These are phyloP conservation scores for Eueremaeus valkanovi DNA, from an alignment of 2,888 invertebrate species.

Conservation along the genomic window DNA sequence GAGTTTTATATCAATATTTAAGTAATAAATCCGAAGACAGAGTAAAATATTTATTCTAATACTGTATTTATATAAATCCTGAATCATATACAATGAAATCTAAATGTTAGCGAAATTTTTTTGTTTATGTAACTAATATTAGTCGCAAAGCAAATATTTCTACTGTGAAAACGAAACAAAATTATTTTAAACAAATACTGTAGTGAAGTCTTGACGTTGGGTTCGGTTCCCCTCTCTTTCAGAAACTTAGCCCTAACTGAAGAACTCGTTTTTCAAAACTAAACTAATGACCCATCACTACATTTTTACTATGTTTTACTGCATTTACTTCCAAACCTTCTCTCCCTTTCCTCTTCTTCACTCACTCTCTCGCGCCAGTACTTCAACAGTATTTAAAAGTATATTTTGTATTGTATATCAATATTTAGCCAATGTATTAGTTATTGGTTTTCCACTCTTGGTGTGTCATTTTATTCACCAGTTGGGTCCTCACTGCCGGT, in stretches of 20 bases:
- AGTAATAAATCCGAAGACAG: too few species aligned
- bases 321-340: background rate
- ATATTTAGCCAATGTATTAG: background rate
- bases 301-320: background rate
- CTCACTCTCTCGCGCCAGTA: background rate
- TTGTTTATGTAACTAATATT: slow-evolving; percentile 6
- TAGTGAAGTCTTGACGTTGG: background rate
- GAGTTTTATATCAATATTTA: too few species aligned
- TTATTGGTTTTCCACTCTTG: background rate
- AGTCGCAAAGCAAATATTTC: slow-evolving; percentile 3
- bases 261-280: background rate
- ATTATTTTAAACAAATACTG: slow-evolving; percentile 8
- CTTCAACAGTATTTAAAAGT: background rate
- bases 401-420: background rate
- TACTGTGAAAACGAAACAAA: background rate
- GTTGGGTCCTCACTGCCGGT: background rate
- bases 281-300: slow-evolving; percentile 1
- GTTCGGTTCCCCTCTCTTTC: background rate
- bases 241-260: background rate
- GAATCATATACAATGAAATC: background rate
- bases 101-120: background rate
- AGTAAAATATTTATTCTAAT: too few species aligned
- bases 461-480: background rate
- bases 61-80: too few species aligned
- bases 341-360: background rate